A percentile compares a stretch with the other conserved stretches of the same genome.
phyloP scores from a whole-genome alignment of 2,797 vertebrate genomes.

The Euphonia xanthogaster region DNA sequence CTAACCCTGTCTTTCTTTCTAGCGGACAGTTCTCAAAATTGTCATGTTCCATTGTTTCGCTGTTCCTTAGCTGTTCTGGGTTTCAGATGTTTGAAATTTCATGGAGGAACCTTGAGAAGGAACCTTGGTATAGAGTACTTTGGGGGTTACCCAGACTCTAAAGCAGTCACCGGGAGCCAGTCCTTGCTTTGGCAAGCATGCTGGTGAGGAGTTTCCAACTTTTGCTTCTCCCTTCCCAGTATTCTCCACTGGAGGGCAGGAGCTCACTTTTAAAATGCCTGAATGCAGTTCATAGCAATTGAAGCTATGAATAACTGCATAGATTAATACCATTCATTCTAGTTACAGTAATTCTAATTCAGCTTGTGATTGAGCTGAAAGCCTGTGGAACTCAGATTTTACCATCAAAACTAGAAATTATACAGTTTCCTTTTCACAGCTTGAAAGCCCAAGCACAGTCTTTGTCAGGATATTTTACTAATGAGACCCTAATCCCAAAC shows the following conservation, averaged over 20 bases:
- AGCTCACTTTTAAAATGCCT: neutral
- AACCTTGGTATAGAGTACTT: neutral
- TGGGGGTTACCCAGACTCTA: accelerated
- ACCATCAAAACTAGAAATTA: neutral
- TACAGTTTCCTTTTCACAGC: neutral
- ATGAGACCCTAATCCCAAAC: neutral
- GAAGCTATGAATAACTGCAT: neutral
- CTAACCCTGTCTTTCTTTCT: neutral
- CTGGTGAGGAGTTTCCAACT: neutral
- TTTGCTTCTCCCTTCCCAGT: neutral
- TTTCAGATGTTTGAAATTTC: neutral
- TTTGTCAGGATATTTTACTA: neutral
- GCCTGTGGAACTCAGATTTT: neutral
- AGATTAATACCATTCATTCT: neutral
- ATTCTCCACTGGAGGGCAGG: constrained; percentile 57
- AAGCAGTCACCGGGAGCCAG: accelerated
- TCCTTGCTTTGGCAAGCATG: neutral
- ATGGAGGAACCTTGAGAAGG: neutral
- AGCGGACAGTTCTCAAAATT: neutral
- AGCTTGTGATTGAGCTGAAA: neutral
- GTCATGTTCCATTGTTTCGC: neutral
- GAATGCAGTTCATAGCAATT: neutral
- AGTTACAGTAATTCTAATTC: neutral
- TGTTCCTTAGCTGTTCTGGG: neutral
- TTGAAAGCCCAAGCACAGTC: neutral